A percentile compares a stretch with the other conserved stretches of the same genome.
These are phyloP conservation scores for Caenorhabditis inopinata DNA, from an alignment of 1,140 invertebrate species.

Conservation along the genomic window DNA sequence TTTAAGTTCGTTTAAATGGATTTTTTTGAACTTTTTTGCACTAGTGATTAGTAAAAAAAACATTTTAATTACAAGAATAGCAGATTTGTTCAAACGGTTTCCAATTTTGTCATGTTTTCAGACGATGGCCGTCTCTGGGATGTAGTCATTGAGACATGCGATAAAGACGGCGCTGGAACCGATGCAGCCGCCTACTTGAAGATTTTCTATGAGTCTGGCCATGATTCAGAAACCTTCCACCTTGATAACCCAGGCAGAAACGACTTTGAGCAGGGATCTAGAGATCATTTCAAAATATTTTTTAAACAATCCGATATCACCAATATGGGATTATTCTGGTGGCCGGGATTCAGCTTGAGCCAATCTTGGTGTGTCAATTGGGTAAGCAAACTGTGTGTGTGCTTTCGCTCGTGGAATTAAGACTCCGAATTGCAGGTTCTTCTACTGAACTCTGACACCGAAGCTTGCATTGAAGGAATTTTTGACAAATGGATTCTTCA, in stretches of 20 bases:
- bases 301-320: conserved; percentile 48
- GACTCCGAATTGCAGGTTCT: conserved; percentile 39
- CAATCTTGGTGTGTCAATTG: conserved; percentile 51
- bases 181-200: conserved; percentile 50
- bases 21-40: no score
- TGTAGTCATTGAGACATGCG: conserved; percentile 48
- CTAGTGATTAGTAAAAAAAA: no score
- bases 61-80: no score
- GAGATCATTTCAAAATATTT: conserved; percentile 47
- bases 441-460: conserved; percentile 45
- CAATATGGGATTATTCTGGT: conserved; percentile 50
- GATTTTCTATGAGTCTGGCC: conserved; percentile 46
- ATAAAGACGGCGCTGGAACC: conserved; percentile 38
- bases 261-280: conserved; percentile 46
- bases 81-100: no score
- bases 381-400: conserved; percentile 22
- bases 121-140: conserved; percentile 46
- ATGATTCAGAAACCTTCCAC: conserved; percentile 48
- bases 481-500: conserved; percentile 51
- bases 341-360: conserved; percentile 50
- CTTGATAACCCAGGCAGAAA: conserved; percentile 46
- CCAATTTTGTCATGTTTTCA: background rate
- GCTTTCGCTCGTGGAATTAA: background rate
- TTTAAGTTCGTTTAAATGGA: no score
- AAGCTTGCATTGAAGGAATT: conserved; percentile 48